Evolutionary conservation across 2,888 invertebrate genomes (phyloP), one percentile per base, ranked within the genome.

Genomic region (Ferrisia virgata): DNA sequence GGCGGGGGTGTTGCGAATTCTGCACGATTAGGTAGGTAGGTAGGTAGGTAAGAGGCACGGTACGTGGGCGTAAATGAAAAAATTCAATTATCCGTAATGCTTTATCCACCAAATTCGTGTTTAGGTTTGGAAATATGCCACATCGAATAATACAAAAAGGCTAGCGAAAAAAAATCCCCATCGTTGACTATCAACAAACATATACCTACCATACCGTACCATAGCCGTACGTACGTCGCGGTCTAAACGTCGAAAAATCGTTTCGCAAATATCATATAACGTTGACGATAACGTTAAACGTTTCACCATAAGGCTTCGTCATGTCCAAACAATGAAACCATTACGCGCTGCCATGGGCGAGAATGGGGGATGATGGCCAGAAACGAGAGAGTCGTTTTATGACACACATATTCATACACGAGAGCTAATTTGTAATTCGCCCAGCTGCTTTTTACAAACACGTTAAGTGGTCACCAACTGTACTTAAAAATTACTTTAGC

Each of bases 321-420:
- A 76, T 13, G 72, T 76, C 72, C 72, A 36, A 76, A 76, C 72
- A 76, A 76, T 76, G 72, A 76, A 76, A 76, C 36, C 33, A 76
- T 36, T 76, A 76, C 36, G n/a, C n/a, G n/a, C n/a, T n/a, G n/a
- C n/a, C n/a, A n/a, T n/a, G n/a, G n/a, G n/a, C n/a, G n/a, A n/a
- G n/a, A n/a, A n/a, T n/a, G n/a, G n/a, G n/a, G n/a, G n/a, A n/a
- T n/a, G 13, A 18, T 8, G 36, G 15, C 72, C 2, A 36, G 18
- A 36, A 36, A 76, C 72, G 72, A 36, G 15, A 36, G 15, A n/a
- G 36, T 76, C 36, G 36, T 36, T 76, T n/a, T 76, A 36, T 76
- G 72, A 76, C 72, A 76, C 72, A 76, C 18, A 18, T 18, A 36
- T 76, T 76, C 72, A 76, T 69, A 31, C 8, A 58, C 2, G 11